Evolutionary conservation across 1,140 invertebrate genomes (phyloP).

Genomic region (Drosophila punjabiensis): DNA sequence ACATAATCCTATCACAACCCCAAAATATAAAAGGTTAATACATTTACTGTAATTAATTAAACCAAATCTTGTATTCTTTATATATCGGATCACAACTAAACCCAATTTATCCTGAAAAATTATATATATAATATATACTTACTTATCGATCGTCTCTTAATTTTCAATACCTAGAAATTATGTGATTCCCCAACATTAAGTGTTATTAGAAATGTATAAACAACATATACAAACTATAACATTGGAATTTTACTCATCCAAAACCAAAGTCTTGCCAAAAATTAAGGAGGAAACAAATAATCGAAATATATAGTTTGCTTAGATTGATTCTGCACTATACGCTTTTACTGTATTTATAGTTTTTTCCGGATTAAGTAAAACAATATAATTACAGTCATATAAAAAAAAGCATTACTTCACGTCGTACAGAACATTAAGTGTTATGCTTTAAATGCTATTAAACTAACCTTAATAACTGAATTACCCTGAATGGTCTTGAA

Average conservation of each 20-base stretch:
- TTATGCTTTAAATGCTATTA: neutral
- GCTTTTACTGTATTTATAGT: neutral
- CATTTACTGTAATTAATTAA: neutral
- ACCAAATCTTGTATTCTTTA: neutral
- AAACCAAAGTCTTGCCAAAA: neutral
- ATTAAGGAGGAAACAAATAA: neutral
- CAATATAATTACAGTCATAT: constrained; percentile 1
- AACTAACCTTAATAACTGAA: neutral
- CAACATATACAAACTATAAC: neutral
- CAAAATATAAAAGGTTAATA: too few species aligned
- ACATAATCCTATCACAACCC: neutral
- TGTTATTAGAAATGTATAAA: neutral
- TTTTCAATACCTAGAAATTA: neutral
- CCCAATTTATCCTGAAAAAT: neutral
- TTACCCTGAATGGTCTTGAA: neutral
- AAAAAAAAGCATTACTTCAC: neutral
- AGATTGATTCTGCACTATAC: neutral
- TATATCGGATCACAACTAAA: neutral
- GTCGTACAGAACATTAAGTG: neutral
- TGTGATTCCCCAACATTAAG: neutral
- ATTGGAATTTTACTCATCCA: neutral
- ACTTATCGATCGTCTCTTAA: neutral
- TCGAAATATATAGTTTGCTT: neutral
- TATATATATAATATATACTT: too few species aligned
- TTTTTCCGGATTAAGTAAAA: neutral